Evolutionary conservation across 2,113 vertebrate genomes (phyloP).

Genomic region (Cyprinodon brontotheroides): DNA sequence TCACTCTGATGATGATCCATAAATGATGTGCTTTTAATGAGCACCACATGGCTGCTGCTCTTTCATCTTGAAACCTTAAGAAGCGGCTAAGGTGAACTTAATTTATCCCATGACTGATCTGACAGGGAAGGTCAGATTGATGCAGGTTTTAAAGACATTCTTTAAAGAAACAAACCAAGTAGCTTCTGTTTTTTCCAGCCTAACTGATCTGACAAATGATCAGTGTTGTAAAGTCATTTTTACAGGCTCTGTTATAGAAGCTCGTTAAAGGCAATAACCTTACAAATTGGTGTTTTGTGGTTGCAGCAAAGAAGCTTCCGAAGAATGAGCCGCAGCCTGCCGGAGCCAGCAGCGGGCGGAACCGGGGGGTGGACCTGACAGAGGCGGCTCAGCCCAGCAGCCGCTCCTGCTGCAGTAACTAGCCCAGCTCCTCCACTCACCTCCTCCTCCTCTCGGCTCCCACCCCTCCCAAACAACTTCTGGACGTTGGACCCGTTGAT

Average conservation of each 20-base stretch:
- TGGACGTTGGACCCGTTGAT: constrained; percentile 83
- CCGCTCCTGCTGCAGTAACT: constrained; percentile 96
- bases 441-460: constrained; percentile 24
- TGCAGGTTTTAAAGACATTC: background rate
- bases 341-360: constrained; percentile 84
- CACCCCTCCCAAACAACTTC: constrained; percentile 82
- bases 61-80: background rate
- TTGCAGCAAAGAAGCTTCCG: constrained; percentile 92
- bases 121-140: background rate
- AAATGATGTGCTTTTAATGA: background rate
- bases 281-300: background rate
- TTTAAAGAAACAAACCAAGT: background rate
- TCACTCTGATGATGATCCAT: background rate
- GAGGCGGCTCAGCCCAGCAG: constrained; percentile 92
- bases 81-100: background rate
- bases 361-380: constrained; percentile 94
- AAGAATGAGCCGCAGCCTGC: constrained; percentile 93
- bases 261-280: background rate
- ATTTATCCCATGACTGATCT: background rate
- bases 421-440: constrained; percentile 71
- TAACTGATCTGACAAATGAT: background rate
- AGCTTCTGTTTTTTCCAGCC: background rate
- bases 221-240: background rate
- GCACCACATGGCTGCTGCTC: background rate
- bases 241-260: background rate